A percentile compares a stretch with the other conserved stretches of the same genome.
Conservation (phyloP, 2,797 vertebrate genomes). For the Amblyraja radiata region DNA sequence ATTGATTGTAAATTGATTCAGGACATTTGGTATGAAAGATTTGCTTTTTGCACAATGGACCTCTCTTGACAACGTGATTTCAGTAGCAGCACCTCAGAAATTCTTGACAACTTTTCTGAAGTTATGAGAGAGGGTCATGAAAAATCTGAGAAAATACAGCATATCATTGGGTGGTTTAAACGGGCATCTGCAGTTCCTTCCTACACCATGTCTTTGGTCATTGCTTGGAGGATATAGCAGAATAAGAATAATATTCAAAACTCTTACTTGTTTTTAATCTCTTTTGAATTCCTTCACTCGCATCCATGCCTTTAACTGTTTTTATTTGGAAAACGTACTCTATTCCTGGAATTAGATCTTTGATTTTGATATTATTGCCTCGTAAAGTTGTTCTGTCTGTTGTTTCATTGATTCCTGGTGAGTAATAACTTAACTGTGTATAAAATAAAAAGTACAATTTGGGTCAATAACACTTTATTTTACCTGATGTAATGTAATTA, state of each 20-base stretch:
- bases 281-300: conserved; percentile 57
- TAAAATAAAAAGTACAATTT: conserved; percentile 35
- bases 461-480: not conserved
- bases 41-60: too few relatives aligned
- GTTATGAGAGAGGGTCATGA: not conserved
- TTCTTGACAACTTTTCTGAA: not conserved
- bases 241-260: conserved; percentile 31
- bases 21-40: not conserved
- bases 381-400: conserved; percentile 47
- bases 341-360: conserved; percentile 64
- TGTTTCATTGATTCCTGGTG: conserved; percentile 48
- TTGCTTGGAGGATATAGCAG: not conserved
- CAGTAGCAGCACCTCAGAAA: not conserved
- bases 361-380: conserved; percentile 58
- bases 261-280: conserved; percentile 70
- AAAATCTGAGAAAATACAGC: not conserved
- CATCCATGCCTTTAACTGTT: conserved; percentile 64
- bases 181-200: too few relatives aligned
- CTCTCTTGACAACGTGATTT: too few relatives aligned
- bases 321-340: conserved; percentile 70
- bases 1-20: not conserved
- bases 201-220: not conserved
- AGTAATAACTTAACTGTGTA: conserved; percentile 60
- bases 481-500: not conserved
- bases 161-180: too few relatives aligned